These are phyloP conservation scores for Ochropleura plecta DNA, from an alignment of 2,888 invertebrate genomes.

Conservation along the genomic window DNA sequence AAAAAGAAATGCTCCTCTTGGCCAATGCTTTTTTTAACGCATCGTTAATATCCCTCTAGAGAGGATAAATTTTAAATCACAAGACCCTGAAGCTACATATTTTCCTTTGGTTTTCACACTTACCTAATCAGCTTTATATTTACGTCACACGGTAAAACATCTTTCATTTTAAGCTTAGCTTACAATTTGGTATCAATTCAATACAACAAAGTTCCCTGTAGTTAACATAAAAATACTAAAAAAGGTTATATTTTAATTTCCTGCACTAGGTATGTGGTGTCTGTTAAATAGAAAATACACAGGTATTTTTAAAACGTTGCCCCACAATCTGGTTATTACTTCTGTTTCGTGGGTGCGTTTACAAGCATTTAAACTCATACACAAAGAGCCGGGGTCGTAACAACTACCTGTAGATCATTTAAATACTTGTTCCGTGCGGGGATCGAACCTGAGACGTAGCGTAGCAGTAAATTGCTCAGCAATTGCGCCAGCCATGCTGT, in stretches of 20 bases:
- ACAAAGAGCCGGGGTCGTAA: no score
- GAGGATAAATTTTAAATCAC: conserved; percentile 14
- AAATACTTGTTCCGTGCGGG: no score
- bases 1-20: background rate
- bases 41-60: conserved; percentile 5
- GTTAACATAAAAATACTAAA: background rate
- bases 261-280: background rate
- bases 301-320: no score
- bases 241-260: background rate
- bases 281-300: background rate
- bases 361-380: no score
- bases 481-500: no score
- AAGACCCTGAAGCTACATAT: background rate
- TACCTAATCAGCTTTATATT: conserved; percentile 22
- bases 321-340: no score
- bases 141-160: background rate
- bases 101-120: conserved; percentile 11
- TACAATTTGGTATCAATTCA: background rate
- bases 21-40: conserved; percentile 15
- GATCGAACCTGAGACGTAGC: no score
- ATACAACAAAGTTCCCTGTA: background rate
- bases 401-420: no score
- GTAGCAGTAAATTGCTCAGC: no score
- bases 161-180: no score
- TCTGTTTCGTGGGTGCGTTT: no score